Evolutionary conservation across 2,888 invertebrate genomes (phyloP).

Genomic region (Ormyrus rosae): DNA sequence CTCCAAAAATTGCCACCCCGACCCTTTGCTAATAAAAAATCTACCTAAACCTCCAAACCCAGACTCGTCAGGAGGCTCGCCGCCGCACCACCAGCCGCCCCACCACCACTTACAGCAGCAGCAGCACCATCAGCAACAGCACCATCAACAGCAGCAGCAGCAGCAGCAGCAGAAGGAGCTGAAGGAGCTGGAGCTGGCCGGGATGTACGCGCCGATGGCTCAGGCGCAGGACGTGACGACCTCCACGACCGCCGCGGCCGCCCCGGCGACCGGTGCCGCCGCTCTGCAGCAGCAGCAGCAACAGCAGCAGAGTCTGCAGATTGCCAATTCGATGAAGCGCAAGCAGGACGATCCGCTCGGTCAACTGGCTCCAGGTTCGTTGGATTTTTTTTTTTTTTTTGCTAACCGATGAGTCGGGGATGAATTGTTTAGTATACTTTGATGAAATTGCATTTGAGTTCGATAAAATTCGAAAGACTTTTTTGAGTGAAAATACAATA

Average conservation of each 20-base stretch:
- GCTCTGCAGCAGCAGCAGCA: constrained; percentile 70
- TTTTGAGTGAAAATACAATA: no score
- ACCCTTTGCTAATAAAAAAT: background rate
- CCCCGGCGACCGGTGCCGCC: background rate
- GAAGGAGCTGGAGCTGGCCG: constrained; percentile 72
- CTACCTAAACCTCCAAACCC: background rate
- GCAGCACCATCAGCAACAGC: constrained; percentile 66
- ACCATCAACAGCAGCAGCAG: constrained; percentile 73
- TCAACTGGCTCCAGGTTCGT: constrained; percentile 68
- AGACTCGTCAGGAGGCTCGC: constrained; percentile 76
- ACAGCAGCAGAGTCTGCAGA: constrained; percentile 73
- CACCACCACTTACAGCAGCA: constrained; percentile 70
- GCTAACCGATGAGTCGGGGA: no score
- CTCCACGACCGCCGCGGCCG: constrained; percentile 68
- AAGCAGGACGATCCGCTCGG: constrained; percentile 71
- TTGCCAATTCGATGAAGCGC: constrained; percentile 70
- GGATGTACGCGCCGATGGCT: constrained; percentile 72
- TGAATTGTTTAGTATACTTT: no score
- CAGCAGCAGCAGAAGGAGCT: constrained; percentile 76
- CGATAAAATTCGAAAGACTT: no score
- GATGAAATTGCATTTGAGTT: no score
- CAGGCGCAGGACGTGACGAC: constrained; percentile 76
- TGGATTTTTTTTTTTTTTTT: no score
- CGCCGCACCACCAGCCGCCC: constrained; percentile 72
- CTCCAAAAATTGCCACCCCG: no score